Evolutionary conservation across 2,888 invertebrate genomes (phyloP).

Genomic region (Phyto melanocephala): DNA sequence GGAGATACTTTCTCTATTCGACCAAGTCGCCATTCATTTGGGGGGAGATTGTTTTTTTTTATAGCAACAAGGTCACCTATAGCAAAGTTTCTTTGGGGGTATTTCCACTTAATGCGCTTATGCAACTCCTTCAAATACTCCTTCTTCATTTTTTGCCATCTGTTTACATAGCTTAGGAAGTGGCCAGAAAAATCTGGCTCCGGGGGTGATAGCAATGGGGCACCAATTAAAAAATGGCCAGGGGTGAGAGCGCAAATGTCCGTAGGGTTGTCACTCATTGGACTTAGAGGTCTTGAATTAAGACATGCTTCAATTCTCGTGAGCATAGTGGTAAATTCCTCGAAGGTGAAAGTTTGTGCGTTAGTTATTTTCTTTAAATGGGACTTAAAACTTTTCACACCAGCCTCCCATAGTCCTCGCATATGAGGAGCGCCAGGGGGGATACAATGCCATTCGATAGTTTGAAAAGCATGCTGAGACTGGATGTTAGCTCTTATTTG

Average conservation of each 20-base stretch:
- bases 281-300: background rate
- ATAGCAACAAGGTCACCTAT: slow-evolving; percentile 28
- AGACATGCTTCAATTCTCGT: background rate
- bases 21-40: slow-evolving; percentile 3
- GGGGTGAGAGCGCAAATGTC: background rate
- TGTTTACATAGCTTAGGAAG: slow-evolving; percentile 2
- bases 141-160: slow-evolving; percentile 25
- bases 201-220: background rate
- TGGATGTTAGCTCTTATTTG: no score
- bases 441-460: background rate
- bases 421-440: slow-evolving; percentile 27
- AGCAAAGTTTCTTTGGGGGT: slow-evolving; percentile 34
- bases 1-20: background rate
- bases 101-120: slow-evolving; percentile 55
- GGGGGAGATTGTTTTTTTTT: background rate
- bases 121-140: slow-evolving; percentile 53
- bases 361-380: background rate
- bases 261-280: background rate
- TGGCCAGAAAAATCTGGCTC: slow-evolving; percentile 1
- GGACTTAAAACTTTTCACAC: slow-evolving; percentile 23
- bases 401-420: background rate
- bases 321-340: background rate
- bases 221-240: background rate
- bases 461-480: background rate
- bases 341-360: background rate